A percentile compares a stretch with the other conserved stretches of the same genome.
Evolutionary conservation across 2,113 vertebrate species (phyloP).

Genomic region (Picathartes gymnocephalus): DNA sequence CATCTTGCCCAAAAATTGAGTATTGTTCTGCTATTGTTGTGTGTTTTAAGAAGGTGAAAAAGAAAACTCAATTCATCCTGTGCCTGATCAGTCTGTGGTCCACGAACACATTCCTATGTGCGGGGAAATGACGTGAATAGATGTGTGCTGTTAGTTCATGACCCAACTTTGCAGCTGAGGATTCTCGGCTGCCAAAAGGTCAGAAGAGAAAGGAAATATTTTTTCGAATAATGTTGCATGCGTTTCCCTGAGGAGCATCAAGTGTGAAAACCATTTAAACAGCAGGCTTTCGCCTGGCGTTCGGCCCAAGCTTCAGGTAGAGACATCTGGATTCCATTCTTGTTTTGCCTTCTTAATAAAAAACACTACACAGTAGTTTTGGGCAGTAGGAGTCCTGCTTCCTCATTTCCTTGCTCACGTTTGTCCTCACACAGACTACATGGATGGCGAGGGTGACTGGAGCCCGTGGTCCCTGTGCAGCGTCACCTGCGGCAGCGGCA

Average conservation of each 20-base stretch:
- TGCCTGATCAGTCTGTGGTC: conserved; percentile 1
- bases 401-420: background rate
- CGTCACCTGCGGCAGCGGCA: conserved; percentile 89
- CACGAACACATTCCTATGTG: conserved; percentile 10
- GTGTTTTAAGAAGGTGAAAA: background rate
- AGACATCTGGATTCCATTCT: conserved; percentile 76
- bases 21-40: background rate
- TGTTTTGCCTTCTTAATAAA: conserved; percentile 37
- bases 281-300: conserved; percentile 67
- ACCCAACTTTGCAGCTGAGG: conserved; percentile 32
- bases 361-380: conserved; percentile 35
- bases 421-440: conserved; percentile 79
- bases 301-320: conserved; percentile 58
- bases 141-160: conserved; percentile 15
- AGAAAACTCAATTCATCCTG: background rate
- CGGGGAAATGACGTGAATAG: conserved; percentile 22
- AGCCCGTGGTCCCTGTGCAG: conserved; percentile 91
- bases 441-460: conserved; percentile 93
- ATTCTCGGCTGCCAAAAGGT: conserved; percentile 49
- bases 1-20: background rate
- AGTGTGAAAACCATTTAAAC: conserved; percentile 73
- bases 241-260: conserved; percentile 52
- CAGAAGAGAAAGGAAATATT: conserved; percentile 63
- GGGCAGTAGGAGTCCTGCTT: background rate
- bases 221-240: conserved; percentile 50